Evolutionary conservation across 2,888 invertebrate genomes (phyloP).

Genomic region (Clunio marinus): DNA sequence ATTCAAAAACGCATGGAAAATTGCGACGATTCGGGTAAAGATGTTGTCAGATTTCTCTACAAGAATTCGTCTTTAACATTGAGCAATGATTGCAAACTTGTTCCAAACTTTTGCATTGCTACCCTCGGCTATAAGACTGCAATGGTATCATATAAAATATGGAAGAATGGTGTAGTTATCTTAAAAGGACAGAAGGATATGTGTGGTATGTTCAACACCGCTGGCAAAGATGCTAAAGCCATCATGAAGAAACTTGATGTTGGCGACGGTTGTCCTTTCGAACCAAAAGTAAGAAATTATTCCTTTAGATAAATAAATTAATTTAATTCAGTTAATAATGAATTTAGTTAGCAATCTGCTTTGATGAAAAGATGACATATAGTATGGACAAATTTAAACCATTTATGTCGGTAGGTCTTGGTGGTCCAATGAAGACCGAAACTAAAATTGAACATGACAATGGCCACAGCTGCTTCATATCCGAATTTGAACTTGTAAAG

Average conservation of each 20-base stretch:
- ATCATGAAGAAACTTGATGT: conserved; percentile 47
- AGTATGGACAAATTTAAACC: conserved; percentile 51
- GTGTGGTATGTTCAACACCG: conserved; percentile 47
- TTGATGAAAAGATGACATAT: conserved; percentile 47
- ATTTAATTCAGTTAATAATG: too few species aligned
- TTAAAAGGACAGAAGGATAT: conserved; percentile 46
- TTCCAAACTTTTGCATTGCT: conserved; percentile 50
- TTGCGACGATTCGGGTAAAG: conserved; percentile 45
- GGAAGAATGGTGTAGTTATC: conserved; percentile 47
- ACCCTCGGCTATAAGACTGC: conserved; percentile 51
- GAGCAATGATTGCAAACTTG: conserved; percentile 52
- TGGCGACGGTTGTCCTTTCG: conserved; percentile 48
- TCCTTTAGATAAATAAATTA: conserved; percentile 43
- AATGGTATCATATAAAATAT: conserved; percentile 48
- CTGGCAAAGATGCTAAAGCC: conserved; percentile 44
- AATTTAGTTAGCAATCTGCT: conserved; percentile 47
- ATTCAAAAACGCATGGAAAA: conserved; percentile 48
- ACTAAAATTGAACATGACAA: conserved; percentile 50
- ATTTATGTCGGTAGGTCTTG: conserved; percentile 50
- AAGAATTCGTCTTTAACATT: conserved; percentile 45
- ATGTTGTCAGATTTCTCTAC: conserved; percentile 45
- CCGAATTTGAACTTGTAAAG: conserved; percentile 48
- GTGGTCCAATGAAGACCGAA: conserved; percentile 47
- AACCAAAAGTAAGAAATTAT: conserved; percentile 50
- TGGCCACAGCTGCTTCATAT: conserved; percentile 48